A percentile compares a stretch with the other conserved stretches of the same genome.
Evolutionary conservation across 92 coral and sea anemone species (phyloP).

Genomic region (Pocillopora meandrina): DNA sequence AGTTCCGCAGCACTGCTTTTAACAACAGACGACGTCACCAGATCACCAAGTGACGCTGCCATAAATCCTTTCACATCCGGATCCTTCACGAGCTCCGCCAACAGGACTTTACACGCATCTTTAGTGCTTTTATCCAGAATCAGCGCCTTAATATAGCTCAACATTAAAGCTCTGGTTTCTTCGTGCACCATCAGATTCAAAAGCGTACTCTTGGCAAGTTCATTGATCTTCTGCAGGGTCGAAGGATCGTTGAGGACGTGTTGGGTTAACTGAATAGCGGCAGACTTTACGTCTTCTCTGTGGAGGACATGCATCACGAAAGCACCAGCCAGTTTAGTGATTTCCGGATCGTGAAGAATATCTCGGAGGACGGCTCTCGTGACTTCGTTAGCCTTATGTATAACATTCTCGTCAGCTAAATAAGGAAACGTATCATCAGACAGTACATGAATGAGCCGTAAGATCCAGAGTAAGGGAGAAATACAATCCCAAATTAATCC

Average conservation of each 20-base stretch:
- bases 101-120: constrained; percentile 67
- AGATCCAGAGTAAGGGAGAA: not conserved
- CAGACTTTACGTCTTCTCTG: constrained; percentile 77
- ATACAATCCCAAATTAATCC: not conserved
- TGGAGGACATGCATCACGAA: constrained; percentile 86
- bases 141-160: constrained; percentile 70
- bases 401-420: constrained; percentile 94
- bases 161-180: constrained; percentile 57
- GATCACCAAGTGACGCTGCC: constrained; percentile 85
- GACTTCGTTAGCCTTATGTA: constrained; percentile 88
- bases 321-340: constrained; percentile 73
- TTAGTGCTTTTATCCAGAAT: constrained; percentile 80
- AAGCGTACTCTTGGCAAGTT: constrained; percentile 73
- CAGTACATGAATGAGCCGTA: not conserved
- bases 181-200: constrained; percentile 56
- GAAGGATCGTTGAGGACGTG: constrained; percentile 78
- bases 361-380: constrained; percentile 87
- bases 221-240: constrained; percentile 71
- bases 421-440: constrained; percentile 1
- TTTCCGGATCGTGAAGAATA: constrained; percentile 84
- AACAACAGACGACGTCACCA: constrained; percentile 83
- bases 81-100: constrained; percentile 71
- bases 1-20: constrained; percentile 81
- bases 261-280: constrained; percentile 72
- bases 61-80: constrained; percentile 76